Evolutionary conservation across 2,797 vertebrate genomes (phyloP).

Genomic region (Periophthalmus magnuspinnatus): DNA sequence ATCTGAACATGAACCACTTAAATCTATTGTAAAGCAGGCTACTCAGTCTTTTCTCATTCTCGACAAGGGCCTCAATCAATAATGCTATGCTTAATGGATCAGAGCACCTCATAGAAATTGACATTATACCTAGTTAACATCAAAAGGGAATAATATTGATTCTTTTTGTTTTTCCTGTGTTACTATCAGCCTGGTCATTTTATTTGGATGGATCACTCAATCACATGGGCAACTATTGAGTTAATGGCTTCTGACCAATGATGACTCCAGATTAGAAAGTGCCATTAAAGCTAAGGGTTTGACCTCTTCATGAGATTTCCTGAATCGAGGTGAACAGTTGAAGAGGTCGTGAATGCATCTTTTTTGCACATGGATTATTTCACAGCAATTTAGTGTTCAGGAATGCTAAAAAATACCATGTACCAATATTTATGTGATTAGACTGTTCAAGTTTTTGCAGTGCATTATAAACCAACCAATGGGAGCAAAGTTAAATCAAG

Average conservation of each 20-base stretch:
- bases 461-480: no score
- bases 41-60: conserved; percentile 46
- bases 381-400: neutral
- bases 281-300: conserved; percentile 44
- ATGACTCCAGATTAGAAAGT: conserved; percentile 25
- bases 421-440: neutral
- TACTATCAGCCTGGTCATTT: conserved; percentile 57
- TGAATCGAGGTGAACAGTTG: conserved; percentile 5
- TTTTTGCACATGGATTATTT: neutral
- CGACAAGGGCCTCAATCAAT: conserved; percentile 72
- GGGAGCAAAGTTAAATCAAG: no score
- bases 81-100: conserved; percentile 75
- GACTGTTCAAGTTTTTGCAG: no score
- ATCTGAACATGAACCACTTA: conserved; percentile 37
- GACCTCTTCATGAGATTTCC: conserved; percentile 10
- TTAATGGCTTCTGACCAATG: conserved; percentile 41
- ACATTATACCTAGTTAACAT: conserved; percentile 63
- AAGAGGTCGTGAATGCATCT: conserved; percentile 19
- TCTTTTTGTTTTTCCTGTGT: conserved; percentile 45
- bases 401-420: neutral
- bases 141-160: conserved; percentile 55
- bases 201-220: conserved; percentile 51
- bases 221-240: conserved; percentile 33
- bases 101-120: conserved; percentile 69
- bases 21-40: conserved; percentile 31